Evolutionary conservation across 2,888 invertebrate genomes (phyloP), one percentile per base, ranked within the genome.

Genomic region (Drosophila suboccidentalis): DNA sequence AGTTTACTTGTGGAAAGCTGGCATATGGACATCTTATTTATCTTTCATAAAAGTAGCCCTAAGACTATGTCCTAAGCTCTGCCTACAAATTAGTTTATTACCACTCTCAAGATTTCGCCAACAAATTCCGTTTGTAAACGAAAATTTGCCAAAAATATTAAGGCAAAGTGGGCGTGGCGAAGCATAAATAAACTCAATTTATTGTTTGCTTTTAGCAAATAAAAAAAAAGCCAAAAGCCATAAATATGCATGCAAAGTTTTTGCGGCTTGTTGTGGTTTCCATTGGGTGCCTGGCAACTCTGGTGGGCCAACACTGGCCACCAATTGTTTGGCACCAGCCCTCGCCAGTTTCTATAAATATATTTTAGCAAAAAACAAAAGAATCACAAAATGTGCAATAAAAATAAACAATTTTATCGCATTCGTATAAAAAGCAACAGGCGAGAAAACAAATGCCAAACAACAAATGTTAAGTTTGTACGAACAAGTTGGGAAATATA

Each of bases 231-330:
- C 43, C 55, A 61, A 75, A 78, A 78, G 62, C 70, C 88, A 80
- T 82, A 88, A 87, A 88, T 75, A 82, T 79, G 77, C 82, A 76
- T 73, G 66, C 47, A 71, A 77, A 80, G 60, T 67, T 58, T 66
- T 51, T 58, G 60, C 29, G 44, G 34, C 57, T 60, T 55, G 57
- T 44, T 68, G 68, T 63, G 41, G 61, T 57, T 41, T 54, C n/a
- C n/a, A 38, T 13, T 41, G 39, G 19, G 11, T 47, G 34, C 59
- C 61, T 47, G 58, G 58, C 46, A 65, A 65, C 54, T 43, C 43
- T 66, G 59, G 8, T 47, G 38, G 49, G 43, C 19, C 19, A 53
- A 51, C 19, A 62, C 73, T 53, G 38, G 15, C 50, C 61, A 57
- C 29, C 75, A 80, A 67, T 84, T 84, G 73, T 57, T 68, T 72